Conservation (phyloP, 2,888 invertebrate species). For the Epinotia nisella region DNA sequence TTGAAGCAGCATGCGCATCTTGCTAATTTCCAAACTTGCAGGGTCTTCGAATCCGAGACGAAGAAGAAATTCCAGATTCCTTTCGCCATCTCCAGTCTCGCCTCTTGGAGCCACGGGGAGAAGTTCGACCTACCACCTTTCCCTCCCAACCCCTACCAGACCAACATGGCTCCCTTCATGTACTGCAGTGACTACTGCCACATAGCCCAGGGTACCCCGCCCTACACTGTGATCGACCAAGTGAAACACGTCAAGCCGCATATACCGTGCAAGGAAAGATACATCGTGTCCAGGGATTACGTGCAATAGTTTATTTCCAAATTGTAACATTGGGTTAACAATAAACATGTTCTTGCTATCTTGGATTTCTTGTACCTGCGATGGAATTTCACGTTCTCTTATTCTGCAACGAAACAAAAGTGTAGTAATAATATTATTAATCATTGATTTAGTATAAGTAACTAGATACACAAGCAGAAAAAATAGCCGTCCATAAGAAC, state of each 20-base stretch:
- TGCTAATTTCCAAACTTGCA: constrained; percentile 50
- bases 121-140: constrained; percentile 69
- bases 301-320: constrained; percentile 27
- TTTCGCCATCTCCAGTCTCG: constrained; percentile 62
- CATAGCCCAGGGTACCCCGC: constrained; percentile 71
- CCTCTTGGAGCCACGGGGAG: constrained; percentile 73
- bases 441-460: too few relatives aligned
- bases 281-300: constrained; percentile 67
- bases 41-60: constrained; percentile 74
- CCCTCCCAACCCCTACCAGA: constrained; percentile 77
- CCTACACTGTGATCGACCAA: constrained; percentile 72
- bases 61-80: constrained; percentile 71
- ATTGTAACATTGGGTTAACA: constrained; percentile 1
- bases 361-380: background rate
- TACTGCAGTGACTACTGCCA: constrained; percentile 81
- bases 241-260: constrained; percentile 60
- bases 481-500: too few relatives aligned
- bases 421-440: too few relatives aligned
- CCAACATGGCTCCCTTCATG: constrained; percentile 78
- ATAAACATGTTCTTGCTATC: background rate
- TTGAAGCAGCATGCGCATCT: too few relatives aligned
- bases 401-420: background rate
- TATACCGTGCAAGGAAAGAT: constrained; percentile 58
- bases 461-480: too few relatives aligned
- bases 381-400: background rate